Base-by-base conservation (phyloP, 2,113 vertebrate species). In the Nibea coibor region DNA sequence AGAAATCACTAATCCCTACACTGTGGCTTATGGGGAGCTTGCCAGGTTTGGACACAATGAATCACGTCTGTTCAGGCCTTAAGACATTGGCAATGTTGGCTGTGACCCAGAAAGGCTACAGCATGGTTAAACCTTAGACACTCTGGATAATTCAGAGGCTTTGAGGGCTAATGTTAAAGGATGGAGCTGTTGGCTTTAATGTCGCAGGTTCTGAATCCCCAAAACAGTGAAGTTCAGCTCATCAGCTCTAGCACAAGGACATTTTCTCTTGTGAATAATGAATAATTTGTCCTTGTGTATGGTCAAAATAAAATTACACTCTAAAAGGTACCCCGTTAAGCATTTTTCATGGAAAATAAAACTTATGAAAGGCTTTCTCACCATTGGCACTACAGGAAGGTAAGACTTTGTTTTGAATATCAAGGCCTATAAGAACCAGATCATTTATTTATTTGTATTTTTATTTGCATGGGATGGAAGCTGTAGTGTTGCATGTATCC, bases 351-450 rank as follows among this genome's bases (percentile, higher is more conserved):
- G 28, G 11, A 59, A 24, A 17, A 71, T 75, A 3, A 26, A 56
- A 39, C 28, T 77, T 6, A 22, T 1, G 50, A 72, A 73, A 19
- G 48, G 20, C 16, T 39, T 67, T 45, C 12, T 53, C 54, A 26
- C 8, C 45, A 47, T 35, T 14, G 51, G 39, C 65, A 39, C 10
- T 28, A 28, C 19, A 59, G 24, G 20, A 50, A 5, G 28, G 3
- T 26, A 8, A 58, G n/a, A 67, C 5, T 66, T 12, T 7, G 56
- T 19, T 86, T 82, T 80, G 63, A 58, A 79, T 83, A 48, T 26
- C 3, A 2, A 28, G 26, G 10, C 61, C 19, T 48, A 12, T 17
- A 24, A 15, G 22, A 39, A 75, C 20, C 28, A 22, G 12, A 35
- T 35, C 19, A 28, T 59, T 65, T 53, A 51, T 80, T 59, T 75